Evolutionary conservation across 2,113 vertebrate species (phyloP).

Genomic region (Piliocolobus tephrosceles): DNA sequence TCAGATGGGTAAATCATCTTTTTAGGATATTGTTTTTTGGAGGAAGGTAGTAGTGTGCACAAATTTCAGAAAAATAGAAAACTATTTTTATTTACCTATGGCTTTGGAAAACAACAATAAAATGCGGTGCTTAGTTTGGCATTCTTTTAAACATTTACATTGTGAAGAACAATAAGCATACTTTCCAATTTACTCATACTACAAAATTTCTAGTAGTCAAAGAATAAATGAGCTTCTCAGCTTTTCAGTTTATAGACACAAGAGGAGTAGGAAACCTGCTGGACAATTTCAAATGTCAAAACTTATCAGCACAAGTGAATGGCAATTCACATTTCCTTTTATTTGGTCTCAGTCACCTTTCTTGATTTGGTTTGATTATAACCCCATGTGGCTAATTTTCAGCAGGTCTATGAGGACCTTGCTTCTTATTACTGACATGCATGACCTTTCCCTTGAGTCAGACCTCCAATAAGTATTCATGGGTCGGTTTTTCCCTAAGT

Average conservation of each 20-base stretch:
- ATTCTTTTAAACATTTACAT: not conserved
- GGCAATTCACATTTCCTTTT: not conserved
- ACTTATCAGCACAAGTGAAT: not conserved
- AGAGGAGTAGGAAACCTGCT: not conserved
- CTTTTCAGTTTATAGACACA: not conserved
- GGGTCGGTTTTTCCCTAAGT: not conserved
- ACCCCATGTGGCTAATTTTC: not conserved
- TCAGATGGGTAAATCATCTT: not conserved
- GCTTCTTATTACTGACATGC: not conserved
- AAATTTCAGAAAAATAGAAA: not conserved
- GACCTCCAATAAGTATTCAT: not conserved
- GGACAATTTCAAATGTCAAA: not conserved
- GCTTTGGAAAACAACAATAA: not conserved
- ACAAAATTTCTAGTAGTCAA: not conserved
- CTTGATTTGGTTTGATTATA: not conserved
- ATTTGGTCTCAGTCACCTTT: not conserved
- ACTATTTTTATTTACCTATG: not conserved
- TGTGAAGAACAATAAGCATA: not conserved
- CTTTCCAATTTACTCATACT: not conserved
- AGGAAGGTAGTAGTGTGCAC: not conserved
- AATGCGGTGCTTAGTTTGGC: not conserved
- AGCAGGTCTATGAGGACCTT: not conserved
- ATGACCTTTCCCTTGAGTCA: not conserved
- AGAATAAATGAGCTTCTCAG: not conserved
- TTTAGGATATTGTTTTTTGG: not conserved